These are phyloP conservation scores for Elmis aenea DNA, from an alignment of 2,888 invertebrate genomes.

Conservation along the genomic window DNA sequence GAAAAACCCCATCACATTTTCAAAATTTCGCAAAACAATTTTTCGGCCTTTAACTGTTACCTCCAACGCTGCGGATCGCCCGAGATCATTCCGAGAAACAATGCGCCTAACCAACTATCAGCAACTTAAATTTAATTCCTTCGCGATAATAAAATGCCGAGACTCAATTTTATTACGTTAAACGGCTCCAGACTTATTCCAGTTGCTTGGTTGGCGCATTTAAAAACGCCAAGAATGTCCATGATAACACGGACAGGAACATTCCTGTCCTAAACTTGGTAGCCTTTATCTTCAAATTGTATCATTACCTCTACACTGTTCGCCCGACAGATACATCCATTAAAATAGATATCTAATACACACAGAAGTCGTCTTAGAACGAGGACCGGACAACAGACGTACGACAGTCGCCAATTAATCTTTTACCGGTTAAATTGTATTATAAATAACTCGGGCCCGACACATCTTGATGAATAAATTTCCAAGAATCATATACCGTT, in stretches of 20 bases:
- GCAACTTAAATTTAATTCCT: too few species aligned
- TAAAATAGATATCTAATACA: constrained; percentile 33
- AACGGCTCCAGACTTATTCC: constrained; percentile 18
- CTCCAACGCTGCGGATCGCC: too few species aligned
- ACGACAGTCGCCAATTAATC: constrained; percentile 18
- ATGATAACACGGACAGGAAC: constrained; percentile 21
- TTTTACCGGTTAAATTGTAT: constrained; percentile 14
- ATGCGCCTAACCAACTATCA: too few species aligned
- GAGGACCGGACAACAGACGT: constrained; percentile 15
- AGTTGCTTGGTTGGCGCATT: constrained; percentile 13
- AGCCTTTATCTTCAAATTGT: constrained; percentile 25
- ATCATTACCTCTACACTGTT: constrained; percentile 31
- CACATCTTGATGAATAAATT: too few species aligned
- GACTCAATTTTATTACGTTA: constrained; percentile 12
- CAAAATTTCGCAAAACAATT: too few species aligned
- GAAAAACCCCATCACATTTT: too few species aligned
- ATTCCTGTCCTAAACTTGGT: constrained; percentile 24
- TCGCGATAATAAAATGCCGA: constrained; percentile 14
- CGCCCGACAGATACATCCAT: constrained; percentile 39
- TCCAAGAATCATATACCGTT: too few species aligned
- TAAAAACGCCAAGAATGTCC: constrained; percentile 21
- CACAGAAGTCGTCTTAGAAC: constrained; percentile 12
- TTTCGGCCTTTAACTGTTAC: too few species aligned
- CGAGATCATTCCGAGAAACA: too few species aligned
- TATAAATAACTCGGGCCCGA: too few species aligned